phyloP scores from a whole-genome alignment of 1,140 invertebrate species.

The Globodera ellingtonae region DNA sequence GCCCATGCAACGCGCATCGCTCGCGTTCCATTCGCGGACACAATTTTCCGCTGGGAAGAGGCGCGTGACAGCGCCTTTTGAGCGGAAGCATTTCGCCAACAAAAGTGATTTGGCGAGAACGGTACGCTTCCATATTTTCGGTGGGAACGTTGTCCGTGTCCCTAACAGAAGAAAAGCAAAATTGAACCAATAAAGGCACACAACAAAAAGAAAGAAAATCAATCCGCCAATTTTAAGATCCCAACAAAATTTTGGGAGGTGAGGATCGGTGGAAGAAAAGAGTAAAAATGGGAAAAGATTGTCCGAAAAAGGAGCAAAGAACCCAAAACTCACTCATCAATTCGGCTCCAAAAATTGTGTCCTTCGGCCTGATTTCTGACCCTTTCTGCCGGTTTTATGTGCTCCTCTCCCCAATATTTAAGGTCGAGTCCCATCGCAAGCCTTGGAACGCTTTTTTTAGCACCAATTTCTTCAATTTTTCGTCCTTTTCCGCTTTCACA shows the following conservation, averaged over 20 bases:
- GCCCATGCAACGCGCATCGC: constrained; percentile 51
- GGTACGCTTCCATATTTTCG: constrained; percentile 41
- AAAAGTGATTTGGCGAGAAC: constrained; percentile 48
- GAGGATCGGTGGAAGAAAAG: too few relatives aligned
- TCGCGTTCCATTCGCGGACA: constrained; percentile 54
- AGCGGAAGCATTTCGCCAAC: constrained; percentile 43
- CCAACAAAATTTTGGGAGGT: too few relatives aligned
- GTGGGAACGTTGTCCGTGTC: constrained; percentile 15
- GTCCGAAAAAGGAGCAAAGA: too few relatives aligned
- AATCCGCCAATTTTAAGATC: too few relatives aligned
- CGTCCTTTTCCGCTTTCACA: background rate
- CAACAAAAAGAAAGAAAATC: too few relatives aligned
- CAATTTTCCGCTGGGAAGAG: constrained; percentile 33
- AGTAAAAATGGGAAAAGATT: too few relatives aligned
- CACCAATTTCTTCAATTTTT: constrained; percentile 22
- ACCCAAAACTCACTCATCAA: constrained; percentile 27
- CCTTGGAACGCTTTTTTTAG: constrained; percentile 32
- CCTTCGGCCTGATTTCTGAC: constrained; percentile 45
- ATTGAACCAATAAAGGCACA: background rate
- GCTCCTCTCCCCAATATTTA: constrained; percentile 57
- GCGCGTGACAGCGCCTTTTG: constrained; percentile 37
- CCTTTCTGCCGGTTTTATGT: constrained; percentile 50
- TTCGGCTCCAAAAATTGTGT: constrained; percentile 51
- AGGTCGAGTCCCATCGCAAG: constrained; percentile 51
- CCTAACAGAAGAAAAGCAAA: constrained; percentile 19